Base-by-base conservation (phyloP, 2,113 vertebrate species). In the Andinoacara biseriatus region DNA sequence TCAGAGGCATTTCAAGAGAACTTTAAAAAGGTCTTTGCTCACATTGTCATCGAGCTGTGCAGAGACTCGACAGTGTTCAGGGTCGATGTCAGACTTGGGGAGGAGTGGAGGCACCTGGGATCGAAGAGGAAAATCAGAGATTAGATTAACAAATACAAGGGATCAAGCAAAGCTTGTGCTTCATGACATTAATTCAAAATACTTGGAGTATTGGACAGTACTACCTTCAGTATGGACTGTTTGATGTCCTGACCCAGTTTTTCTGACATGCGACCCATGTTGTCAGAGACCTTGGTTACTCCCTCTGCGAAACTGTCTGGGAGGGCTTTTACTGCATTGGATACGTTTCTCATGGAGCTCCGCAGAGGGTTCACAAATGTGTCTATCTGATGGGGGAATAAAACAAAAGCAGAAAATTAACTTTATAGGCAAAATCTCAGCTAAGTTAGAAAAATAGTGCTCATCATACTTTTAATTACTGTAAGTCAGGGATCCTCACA, bases 261-360 rank as follows among this genome's bases (percentile, higher is more conserved):
- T 93, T 99, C 98, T 76, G 97, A 98, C 97, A 99, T 99, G 94
- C 97, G 98, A 89, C 98, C 98, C 97, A 99, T 96, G 96, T 99
- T 99, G 94, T 99, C 98, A 54, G 98, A 98, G 93, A 99, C 97
- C 93, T 98, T 99, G 93, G 94, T 99, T 97, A 99, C 97, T 89
- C 98, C 98, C 91, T 99, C 98, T 61, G 98, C 98, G 93, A 99
- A 95, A 91, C 98, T 99, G 96, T 99, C 98, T 63, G 98, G 98
- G 89, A 99, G 94, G 49, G 97, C 96, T 95, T 99, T 99, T 85
- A 99, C 98, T 24, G 97, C 98, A 80, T 99, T 99, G 92, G 98
- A 99, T 92, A 99, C 95, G 72, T 99, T 99, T 93, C 98, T 96
- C 98, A 99, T 99, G 93, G 98, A 99, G 94, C 98, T 99, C 91